These are phyloP conservation scores for Scaptomyza parva DNA, from an alignment of 2,888 invertebrate genomes.

Conservation along the genomic window DNA sequence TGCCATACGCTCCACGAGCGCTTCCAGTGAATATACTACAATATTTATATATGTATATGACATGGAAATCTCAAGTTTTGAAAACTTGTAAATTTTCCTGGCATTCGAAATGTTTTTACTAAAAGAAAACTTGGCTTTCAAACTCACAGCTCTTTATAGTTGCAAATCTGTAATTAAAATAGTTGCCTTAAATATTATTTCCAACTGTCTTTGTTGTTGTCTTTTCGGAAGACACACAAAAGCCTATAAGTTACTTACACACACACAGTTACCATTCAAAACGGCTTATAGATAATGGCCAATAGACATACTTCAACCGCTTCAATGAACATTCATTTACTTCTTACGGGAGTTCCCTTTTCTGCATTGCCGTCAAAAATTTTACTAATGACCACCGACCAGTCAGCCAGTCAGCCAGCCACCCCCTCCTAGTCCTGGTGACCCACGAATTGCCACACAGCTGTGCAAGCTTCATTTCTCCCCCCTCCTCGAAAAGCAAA, in stretches of 20 bases:
- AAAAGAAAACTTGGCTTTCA: background rate
- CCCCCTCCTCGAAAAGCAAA: slow-evolving; percentile 28
- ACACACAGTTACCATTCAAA: slow-evolving; percentile 1
- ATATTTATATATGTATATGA: background rate
- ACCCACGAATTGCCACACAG: slow-evolving; percentile 20
- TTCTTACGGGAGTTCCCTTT: slow-evolving; percentile 11
- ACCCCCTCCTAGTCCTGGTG: background rate
- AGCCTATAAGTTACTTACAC: background rate
- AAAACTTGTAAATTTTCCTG: background rate
- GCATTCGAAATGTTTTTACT: background rate
- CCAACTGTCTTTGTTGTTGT: too few relatives aligned
- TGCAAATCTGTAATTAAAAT: background rate
- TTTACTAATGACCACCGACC: slow-evolving; percentile 68
- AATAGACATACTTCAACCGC: slow-evolving; percentile 13
- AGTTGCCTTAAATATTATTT: background rate
- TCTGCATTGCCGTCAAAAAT: slow-evolving; percentile 54
- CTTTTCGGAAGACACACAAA: background rate
- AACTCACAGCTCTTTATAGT: background rate
- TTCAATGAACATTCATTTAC: slow-evolving; percentile 37
- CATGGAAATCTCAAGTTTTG: background rate
- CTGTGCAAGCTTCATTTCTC: slow-evolving; percentile 5
- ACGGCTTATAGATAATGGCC: slow-evolving; percentile 3
- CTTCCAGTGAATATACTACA: background rate
- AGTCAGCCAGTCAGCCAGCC: background rate
- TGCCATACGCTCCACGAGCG: slow-evolving; percentile 10